A percentile compares a stretch with the other conserved stretches of the same genome.
Conservation (phyloP, 2,113 vertebrate species). For the Alectura lathami region DNA sequence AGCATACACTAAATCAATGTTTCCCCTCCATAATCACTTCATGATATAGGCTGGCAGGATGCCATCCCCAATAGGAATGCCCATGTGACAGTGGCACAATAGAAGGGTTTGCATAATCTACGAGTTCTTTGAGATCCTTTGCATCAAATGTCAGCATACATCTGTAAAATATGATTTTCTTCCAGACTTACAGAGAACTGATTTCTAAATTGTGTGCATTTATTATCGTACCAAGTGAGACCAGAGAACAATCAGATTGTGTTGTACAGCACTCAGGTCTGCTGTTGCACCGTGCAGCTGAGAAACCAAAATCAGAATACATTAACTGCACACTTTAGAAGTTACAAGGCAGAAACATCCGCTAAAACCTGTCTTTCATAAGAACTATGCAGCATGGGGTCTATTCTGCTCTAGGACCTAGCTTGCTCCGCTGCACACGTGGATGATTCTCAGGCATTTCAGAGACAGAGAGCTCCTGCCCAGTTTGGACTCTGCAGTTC, state of each 20-base stretch:
- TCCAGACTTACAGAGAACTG: not conserved
- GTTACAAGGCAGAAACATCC: not conserved
- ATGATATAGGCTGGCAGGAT: not conserved
- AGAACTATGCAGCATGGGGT: not conserved
- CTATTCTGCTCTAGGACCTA: not conserved
- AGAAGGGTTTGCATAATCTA: not conserved
- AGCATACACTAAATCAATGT: not conserved
- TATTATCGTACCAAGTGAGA: not conserved
- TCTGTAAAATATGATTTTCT: not conserved
- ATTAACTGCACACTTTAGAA: not conserved
- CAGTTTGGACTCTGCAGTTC: not conserved
- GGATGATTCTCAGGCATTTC: not conserved
- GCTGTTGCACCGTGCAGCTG: not conserved
- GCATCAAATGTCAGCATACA: not conserved
- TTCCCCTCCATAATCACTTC: not conserved
- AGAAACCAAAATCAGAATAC: not conserved
- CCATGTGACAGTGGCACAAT: not conserved
- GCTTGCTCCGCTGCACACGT: not conserved
- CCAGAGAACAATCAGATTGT: not conserved
- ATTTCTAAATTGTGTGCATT: not conserved
- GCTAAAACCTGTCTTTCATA: not conserved
- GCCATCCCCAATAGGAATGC: not conserved
- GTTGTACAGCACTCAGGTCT: not conserved
- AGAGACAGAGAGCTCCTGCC: not conserved
- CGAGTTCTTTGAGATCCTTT: not conserved